A percentile compares a stretch with the other conserved stretches of the same genome.
phyloP scores from a whole-genome alignment of 2,797 vertebrate genomes.

The Alca torda region DNA sequence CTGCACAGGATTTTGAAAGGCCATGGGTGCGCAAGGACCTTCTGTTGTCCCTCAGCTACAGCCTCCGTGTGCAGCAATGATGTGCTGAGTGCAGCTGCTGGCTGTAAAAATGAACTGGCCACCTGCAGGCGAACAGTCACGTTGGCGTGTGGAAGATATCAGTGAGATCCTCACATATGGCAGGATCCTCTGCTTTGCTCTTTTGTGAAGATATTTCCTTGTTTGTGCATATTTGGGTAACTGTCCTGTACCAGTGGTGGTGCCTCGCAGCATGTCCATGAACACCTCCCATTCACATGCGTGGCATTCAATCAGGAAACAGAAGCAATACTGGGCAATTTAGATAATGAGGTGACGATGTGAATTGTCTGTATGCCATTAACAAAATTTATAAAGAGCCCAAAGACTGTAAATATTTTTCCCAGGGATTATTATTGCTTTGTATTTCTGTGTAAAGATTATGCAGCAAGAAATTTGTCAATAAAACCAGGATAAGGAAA shows the following conservation, averaged over 20 bases:
- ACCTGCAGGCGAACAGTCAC: not conserved
- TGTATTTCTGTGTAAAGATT: not conserved
- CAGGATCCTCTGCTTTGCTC: not conserved
- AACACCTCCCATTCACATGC: not conserved
- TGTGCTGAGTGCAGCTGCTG: not conserved
- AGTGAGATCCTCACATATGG: not conserved
- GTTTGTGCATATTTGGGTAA: not conserved
- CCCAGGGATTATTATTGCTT: not conserved
- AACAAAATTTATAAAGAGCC: not conserved
- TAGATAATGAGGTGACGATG: not conserved
- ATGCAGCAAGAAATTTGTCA: not conserved
- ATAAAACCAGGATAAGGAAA: not conserved
- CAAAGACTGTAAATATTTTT: not conserved
- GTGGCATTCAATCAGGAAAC: not conserved
- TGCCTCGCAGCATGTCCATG: not conserved
- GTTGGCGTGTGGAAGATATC: not conserved
- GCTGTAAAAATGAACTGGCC: not conserved
- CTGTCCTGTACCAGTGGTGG: not conserved
- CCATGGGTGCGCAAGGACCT: not conserved
- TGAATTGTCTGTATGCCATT: not conserved
- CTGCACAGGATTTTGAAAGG: not conserved
- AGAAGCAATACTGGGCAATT: not conserved
- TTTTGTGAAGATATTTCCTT: not conserved
- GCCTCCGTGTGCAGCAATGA: not conserved
- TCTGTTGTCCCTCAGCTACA: not conserved